Percentiles rank a stretch among this genome's conserved stretches.
Conservation (phyloP, 2,797 vertebrate species). For the Peromyscus eremicus region DNA sequence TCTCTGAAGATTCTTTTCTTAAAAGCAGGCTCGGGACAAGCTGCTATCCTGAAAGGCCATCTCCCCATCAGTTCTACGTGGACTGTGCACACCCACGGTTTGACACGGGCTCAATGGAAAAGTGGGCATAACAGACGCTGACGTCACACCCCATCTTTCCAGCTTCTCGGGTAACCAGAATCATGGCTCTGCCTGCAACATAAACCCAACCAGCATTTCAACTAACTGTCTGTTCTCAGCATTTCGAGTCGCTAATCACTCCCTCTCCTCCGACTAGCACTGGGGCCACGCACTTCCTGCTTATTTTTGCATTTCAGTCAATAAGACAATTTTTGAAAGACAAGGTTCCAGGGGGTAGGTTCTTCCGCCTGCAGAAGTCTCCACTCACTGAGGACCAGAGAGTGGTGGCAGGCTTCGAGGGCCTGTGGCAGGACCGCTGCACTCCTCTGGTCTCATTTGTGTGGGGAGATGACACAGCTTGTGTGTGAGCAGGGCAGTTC, state of each 20-base stretch:
- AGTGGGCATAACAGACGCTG: fast-evolving
- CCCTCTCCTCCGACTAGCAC: background rate
- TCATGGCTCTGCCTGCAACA: background rate
- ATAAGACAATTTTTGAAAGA: background rate
- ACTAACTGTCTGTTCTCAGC: fast-evolving
- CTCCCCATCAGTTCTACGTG: fast-evolving
- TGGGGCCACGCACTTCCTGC: background rate
- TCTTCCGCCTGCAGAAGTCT: background rate
- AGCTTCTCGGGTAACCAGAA: background rate
- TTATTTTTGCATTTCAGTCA: background rate
- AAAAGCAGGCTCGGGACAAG: background rate
- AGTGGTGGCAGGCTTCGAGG: fast-evolving
- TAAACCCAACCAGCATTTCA: background rate
- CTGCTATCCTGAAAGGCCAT: fast-evolving
- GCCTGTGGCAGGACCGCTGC: fast-evolving
- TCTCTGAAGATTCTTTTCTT: background rate
- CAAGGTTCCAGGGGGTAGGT: background rate
- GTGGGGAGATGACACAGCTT: fast-evolving
- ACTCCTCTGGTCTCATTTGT: fast-evolving
- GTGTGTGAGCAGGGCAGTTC: fast-evolving
- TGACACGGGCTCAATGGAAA: background rate
- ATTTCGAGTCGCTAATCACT: background rate
- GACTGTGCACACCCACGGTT: background rate
- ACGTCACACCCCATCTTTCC: background rate
- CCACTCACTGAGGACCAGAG: background rate